Base-by-base conservation (phyloP, 1,140 invertebrate genomes). In the Tetragnatha versicolor region DNA sequence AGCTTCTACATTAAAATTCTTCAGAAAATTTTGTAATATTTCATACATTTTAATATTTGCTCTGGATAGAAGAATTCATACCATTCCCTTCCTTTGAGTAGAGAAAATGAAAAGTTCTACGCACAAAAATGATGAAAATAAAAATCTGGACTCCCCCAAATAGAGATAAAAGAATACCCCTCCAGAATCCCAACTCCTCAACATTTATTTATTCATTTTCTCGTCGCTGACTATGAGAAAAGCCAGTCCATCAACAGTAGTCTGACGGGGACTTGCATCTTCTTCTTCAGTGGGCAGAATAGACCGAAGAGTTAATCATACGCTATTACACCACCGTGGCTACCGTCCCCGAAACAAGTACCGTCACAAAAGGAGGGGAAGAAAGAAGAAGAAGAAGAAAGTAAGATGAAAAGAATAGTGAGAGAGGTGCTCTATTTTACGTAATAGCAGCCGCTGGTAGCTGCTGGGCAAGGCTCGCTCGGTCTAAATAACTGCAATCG, bases 251-350 rank as follows among this genome's bases (percentile, higher is more conserved):
- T 58, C 55, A 58, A n/a, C n/a, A n/a, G n/a, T 45, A 10, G 10
- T 45, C 3, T n/a, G 42, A 14, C 42, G 12, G 42, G n/a, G 60
- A 27, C 22, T 63, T 63, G 33, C 35, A 39, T 22, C 17, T 51
- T 51, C 35, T 39, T 42, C 33, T 17, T 45, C 60, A n/a, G n/a
- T n/a, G n/a, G n/a, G n/a, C n/a, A n/a, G n/a, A n/a, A n/a, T n/a
- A n/a, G n/a, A n/a, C n/a, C n/a, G n/a, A n/a, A 22, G 42, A 68
- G 63, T 68, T 68, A 68, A 68, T 68, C 63, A 68, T 68, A 68
- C 63, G 63, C 63, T 68, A 68, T 68, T 68, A 68, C 63, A 33
- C 42, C 39, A 12, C 39, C 22, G 22, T 31, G 27, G 63, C 63
- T 68, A 68, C 63, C 63, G 63, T 47, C 45, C n/a, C 33, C 60